These are phyloP conservation scores for Drosophila paulistorum DNA, from an alignment of 1,140 invertebrate species.

Conservation along the genomic window DNA sequence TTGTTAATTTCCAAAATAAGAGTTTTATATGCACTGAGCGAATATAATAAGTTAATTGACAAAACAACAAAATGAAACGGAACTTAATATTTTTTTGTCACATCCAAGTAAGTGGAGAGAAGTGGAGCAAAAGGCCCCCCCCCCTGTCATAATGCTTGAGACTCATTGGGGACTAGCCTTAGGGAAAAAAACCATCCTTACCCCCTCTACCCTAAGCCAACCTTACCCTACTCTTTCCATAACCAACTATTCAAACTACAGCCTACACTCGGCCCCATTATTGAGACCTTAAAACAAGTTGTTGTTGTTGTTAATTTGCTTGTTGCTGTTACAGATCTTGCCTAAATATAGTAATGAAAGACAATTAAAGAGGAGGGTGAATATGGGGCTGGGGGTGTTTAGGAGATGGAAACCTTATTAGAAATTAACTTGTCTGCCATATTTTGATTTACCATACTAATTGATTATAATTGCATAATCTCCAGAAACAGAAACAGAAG, in stretches of 20 bases:
- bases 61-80: not conserved
- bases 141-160: conserved; percentile 16
- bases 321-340: not conserved
- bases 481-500: not conserved
- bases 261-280: not conserved
- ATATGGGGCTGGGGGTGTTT: not conserved
- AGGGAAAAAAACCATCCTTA: conserved; percentile 13
- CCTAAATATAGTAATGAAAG: conserved; percentile 13
- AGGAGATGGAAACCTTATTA: conserved; percentile 38
- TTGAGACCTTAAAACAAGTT: not conserved
- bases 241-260: not conserved
- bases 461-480: conserved; percentile 70
- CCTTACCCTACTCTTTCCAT: not conserved
- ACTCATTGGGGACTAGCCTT: not conserved
- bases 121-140: conserved; percentile 9
- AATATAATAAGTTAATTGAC: conserved; percentile 16
- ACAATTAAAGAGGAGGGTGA: not conserved
- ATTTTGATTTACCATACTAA: conserved; percentile 67
- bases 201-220: not conserved
- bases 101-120: conserved; percentile 25
- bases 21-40: conserved; percentile 47
- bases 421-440: conserved; percentile 50
- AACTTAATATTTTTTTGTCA: not conserved
- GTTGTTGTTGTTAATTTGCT: not conserved
- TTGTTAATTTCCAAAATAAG: conserved; percentile 41